phyloP scores from a whole-genome alignment of 23 tunicate species.

The Trididemnum nubilum region DNA sequence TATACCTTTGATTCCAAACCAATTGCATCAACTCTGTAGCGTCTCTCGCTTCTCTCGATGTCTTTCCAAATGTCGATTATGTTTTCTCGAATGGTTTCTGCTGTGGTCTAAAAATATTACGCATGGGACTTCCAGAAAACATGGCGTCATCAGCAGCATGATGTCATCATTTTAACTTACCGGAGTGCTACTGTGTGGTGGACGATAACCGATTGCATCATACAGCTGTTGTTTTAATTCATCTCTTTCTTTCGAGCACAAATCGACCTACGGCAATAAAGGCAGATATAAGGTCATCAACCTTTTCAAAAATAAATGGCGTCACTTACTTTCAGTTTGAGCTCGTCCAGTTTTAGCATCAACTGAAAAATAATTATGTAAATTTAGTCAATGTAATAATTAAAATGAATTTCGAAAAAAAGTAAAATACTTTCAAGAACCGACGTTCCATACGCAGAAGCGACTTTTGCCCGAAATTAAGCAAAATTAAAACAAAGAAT shows the following conservation, averaged over 20 bases:
- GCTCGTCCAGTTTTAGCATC: constrained; percentile 6
- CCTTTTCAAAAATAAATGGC: too few relatives aligned
- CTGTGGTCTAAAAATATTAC: constrained; percentile 1
- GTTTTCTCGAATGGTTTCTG: constrained; percentile 34
- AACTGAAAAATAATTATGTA: constrained; percentile 5
- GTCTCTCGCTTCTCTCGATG: constrained; percentile 37
- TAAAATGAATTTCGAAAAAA: too few relatives aligned
- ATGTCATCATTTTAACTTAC: neutral
- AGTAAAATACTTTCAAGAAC: too few relatives aligned
- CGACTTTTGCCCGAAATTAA: too few relatives aligned
- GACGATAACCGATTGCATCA: neutral
- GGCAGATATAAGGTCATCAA: neutral
- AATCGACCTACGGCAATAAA: neutral
- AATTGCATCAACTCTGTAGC: constrained; percentile 12
- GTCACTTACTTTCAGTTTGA: neutral
- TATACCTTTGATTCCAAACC: constrained; percentile 46
- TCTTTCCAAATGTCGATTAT: constrained; percentile 16
- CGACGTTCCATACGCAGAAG: too few relatives aligned
- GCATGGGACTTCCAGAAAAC: too few relatives aligned
- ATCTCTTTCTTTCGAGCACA: constrained; percentile 12
- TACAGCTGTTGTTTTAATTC: constrained; percentile 1
- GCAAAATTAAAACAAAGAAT: too few relatives aligned
- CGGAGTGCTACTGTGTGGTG: neutral
- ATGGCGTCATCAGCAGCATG: neutral
- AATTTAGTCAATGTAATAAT: too few relatives aligned